Evolutionary conservation across 2,797 vertebrate species (phyloP).

Genomic region (Anguilla pacifica): DNA sequence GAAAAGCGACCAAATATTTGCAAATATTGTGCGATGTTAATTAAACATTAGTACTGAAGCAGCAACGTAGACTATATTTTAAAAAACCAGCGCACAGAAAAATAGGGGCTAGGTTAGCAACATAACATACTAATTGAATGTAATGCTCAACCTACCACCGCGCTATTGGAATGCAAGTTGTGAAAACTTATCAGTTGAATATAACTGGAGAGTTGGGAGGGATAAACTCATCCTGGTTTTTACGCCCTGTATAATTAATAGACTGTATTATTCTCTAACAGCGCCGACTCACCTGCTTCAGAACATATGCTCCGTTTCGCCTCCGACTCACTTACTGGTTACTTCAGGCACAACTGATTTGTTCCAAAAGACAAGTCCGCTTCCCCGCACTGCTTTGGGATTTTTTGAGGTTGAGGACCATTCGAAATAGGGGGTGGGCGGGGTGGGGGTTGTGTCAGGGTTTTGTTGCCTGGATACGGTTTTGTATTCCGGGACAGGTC

Average conservation of each 20-base stretch:
- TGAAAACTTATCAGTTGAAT: not conserved
- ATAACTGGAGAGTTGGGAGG: conserved; percentile 5
- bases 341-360: not conserved
- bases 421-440: conserved; percentile 56
- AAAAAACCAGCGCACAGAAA: too few species aligned
- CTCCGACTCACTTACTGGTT: not conserved
- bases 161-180: not conserved
- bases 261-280: not conserved
- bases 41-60: not conserved
- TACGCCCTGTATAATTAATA: not conserved
- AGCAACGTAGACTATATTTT: too few species aligned
- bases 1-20: not conserved
- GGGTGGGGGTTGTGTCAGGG: conserved; percentile 59
- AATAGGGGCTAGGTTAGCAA: not conserved
- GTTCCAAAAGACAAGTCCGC: not conserved
- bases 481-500: conserved; percentile 56
- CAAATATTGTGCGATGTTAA: not conserved
- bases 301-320: not conserved
- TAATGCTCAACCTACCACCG: not conserved
- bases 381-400: conserved; percentile 51
- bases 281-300: conserved; percentile 23
- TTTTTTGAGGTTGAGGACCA: conserved; percentile 45
- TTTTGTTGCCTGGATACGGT: conserved; percentile 69
- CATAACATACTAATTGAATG: not conserved
- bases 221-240: conserved; percentile 42